Conservation (phyloP, 2,797 vertebrate species). For the Alca torda region DNA sequence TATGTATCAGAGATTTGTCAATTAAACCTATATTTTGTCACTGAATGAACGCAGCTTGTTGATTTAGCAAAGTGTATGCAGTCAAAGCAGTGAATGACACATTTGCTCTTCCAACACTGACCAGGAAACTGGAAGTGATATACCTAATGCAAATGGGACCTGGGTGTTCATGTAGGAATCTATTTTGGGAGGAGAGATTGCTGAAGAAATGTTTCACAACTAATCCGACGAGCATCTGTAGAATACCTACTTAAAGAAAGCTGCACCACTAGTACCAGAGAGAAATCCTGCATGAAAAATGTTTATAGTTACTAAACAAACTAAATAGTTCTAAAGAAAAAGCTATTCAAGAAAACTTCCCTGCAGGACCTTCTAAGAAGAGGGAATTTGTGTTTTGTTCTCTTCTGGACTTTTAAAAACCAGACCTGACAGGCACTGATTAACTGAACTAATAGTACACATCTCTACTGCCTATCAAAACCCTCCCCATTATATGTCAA, state of each 20-base stretch:
- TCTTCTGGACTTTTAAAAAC: background rate
- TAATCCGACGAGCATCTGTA: background rate
- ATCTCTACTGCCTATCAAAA: background rate
- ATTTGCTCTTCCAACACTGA: background rate
- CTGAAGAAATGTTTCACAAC: background rate
- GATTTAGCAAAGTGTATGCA: background rate
- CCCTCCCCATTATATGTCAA: background rate
- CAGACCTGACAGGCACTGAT: background rate
- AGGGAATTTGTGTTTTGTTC: background rate
- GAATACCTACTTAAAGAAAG: background rate
- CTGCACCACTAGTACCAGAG: background rate
- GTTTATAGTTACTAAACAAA: background rate
- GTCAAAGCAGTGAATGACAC: background rate
- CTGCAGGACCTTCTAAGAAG: background rate
- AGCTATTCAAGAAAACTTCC: background rate
- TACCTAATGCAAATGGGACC: background rate
- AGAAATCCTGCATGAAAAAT: background rate
- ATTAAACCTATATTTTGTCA: background rate
- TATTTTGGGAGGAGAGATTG: background rate
- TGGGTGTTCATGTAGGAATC: background rate
- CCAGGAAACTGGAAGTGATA: background rate
- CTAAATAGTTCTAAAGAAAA: background rate
- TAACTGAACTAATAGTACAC: background rate
- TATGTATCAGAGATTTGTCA: background rate
- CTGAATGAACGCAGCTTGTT: background rate